Evolutionary conservation across 2,113 vertebrate species (phyloP), one percentile per base, ranked within the genome.

Genomic region (Spheniscus mendiculus): DNA sequence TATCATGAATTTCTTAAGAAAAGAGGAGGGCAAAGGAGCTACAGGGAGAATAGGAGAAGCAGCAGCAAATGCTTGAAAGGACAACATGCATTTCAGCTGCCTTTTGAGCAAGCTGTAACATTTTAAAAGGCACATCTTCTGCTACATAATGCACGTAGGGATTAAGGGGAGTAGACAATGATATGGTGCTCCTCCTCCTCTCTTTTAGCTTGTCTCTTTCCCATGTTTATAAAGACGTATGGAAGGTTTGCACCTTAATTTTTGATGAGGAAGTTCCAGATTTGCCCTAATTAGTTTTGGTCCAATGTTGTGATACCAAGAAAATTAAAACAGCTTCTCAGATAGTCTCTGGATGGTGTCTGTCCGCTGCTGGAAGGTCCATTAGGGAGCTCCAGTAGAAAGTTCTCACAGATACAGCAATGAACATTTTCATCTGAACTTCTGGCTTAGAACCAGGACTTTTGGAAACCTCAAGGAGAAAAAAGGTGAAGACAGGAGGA

Each of bases 161-260:
- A 74, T 82, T 55, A 50, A 59, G 6, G 17, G 20, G 11, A 55
- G 11, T 3, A 55, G 15, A 12, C 27, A 80, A 12, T 62, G 0
- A 36, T n/a, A n/a, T 3, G 3, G 4, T 36, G 32, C 10, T 69
- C 9, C 23, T 73, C 7, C 27, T 66, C 17, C 7, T 13, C 20
- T 50, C 45, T 47, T 87, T 71, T 45, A 29, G 2, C 3, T 62
- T 36, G 6, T 63, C 5, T 52, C 5, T 50, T 71, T 71, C 42
- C 26, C 7, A 2, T 3, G 0, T 49, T 63, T 72, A n/a, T n/a
- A 55, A 72, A 61, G 1, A 65, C 2, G 1, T 69, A 21, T 3
- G 8, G 15, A 40, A 38, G 3, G 3, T 58, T 49, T 80, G 9
- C 0, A 2, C 13, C 20, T 86, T 47, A 47, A 5, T 55, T 89